A percentile compares a stretch with the other conserved stretches of the same genome.
phyloP scores from a whole-genome alignment of 2,888 invertebrate genomes.

The Heteromyza rotundicornis region DNA sequence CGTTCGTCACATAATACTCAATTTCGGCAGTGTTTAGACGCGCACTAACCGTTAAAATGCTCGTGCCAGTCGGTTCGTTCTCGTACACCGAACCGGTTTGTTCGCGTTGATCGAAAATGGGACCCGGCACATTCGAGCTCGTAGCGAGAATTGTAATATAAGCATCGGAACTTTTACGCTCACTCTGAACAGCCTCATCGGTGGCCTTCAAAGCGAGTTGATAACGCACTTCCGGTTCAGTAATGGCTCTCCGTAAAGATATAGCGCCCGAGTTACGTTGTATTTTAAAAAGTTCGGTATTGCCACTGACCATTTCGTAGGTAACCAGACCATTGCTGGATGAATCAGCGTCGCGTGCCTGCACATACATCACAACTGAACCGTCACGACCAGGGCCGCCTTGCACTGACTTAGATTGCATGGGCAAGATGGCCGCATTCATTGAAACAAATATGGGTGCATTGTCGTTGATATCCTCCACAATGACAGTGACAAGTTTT shows the following conservation, averaged over 20 bases:
- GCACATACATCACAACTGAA: slow-evolving; percentile 76
- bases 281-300: slow-evolving; percentile 78
- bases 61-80: slow-evolving; percentile 86
- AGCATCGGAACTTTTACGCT: slow-evolving; percentile 85
- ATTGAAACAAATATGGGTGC: slow-evolving; percentile 89
- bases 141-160: slow-evolving; percentile 83
- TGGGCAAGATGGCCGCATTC: slow-evolving; percentile 84
- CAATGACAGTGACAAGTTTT: slow-evolving; percentile 89
- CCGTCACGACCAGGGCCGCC: slow-evolving; percentile 65
- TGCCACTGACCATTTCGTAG: slow-evolving; percentile 83
- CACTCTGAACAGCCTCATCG: slow-evolving; percentile 89
- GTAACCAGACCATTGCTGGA: slow-evolving; percentile 91
- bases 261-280: slow-evolving; percentile 82
- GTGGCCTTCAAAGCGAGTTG: slow-evolving; percentile 86
- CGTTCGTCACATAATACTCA: slow-evolving; percentile 91
- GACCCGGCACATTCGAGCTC: slow-evolving; percentile 62
- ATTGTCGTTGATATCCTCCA: slow-evolving; percentile 93
- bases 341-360: slow-evolving; percentile 87
- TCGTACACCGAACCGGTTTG: slow-evolving; percentile 84
- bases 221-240: slow-evolving; percentile 75
- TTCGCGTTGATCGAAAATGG: slow-evolving; percentile 70
- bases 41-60: slow-evolving; percentile 81
- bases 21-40: slow-evolving; percentile 72
- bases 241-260: slow-evolving; percentile 68
- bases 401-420: slow-evolving; percentile 26